Base-by-base conservation (phyloP, 2,797 vertebrate species). In the Hipposideros larvatus region DNA sequence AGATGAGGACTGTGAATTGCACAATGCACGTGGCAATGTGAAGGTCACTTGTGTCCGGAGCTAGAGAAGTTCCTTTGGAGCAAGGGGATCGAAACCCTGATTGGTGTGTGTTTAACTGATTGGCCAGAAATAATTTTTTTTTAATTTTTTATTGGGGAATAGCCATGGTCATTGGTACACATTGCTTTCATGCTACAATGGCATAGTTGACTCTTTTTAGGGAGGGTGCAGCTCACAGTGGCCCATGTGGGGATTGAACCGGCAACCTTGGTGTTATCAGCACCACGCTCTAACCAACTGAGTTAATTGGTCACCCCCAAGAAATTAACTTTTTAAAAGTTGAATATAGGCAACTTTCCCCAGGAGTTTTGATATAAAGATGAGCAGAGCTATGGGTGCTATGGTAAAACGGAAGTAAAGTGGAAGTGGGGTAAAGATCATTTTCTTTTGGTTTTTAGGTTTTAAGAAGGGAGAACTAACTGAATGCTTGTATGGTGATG, bases 371-470 rank as follows among this genome's bases (percentile, higher is more conserved):
- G 31, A 41, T 57, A 63, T 2, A 65, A 82, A 63, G 10, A 73
- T 73, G 14, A 78, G 2, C 31, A 78, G 74, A 57, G 37, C 77
- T 87, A 37, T 51, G 41, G 7, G 26, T 37, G 46, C 59, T n/a
- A 55, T 16, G 18, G 19, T 55, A 18, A 55, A 55, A 14, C 19
- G 53, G 53, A 55, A 55, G 53, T 2, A 7, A 26, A 31, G 41
- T 51, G 6, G 34, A 95, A 74, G 15, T 61, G 14, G 46, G 11
- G 1, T 55, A 87, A 94, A 93, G 16, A 73, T 41, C 28, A 71
- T 63, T 87, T 74, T 53, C 46, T 91, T 73, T 91, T 75, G 26
- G 26, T 71, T 94, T 88, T 65, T 57, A 68, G 87, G 31, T 90
- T 87, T 65, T 79, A 78, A 78, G 79, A n/a, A 37, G 48, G 41